These are phyloP conservation scores for Synergus umbraculus DNA, from an alignment of 2,888 invertebrate genomes.

Conservation along the genomic window DNA sequence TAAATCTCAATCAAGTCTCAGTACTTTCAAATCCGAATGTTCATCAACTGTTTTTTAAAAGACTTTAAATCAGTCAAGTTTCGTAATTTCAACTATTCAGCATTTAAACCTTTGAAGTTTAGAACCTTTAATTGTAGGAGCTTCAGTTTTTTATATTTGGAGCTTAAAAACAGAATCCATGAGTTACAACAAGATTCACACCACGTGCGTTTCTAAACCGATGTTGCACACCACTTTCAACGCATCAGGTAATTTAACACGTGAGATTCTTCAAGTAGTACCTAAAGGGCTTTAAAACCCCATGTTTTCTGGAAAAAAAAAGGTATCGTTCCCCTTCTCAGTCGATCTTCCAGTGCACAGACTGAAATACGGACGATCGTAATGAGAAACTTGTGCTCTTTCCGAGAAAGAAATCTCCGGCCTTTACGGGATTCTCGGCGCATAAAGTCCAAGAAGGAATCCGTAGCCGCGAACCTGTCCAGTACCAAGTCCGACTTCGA, in stretches of 20 bases:
- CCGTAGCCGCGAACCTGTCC: slow-evolving; percentile 52
- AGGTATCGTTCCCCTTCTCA: slow-evolving; percentile 33
- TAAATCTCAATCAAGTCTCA: background rate
- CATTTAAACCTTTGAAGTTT: too few relatives aligned
- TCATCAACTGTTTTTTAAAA: background rate
- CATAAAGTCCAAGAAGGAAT: slow-evolving; percentile 64
- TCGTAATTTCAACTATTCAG: background rate
- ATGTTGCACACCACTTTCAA: slow-evolving; percentile 39
- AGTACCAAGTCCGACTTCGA: slow-evolving; percentile 43
- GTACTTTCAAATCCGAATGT: background rate
- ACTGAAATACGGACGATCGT: slow-evolving; percentile 53
- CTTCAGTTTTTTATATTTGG: too few relatives aligned
- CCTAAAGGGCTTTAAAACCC: slow-evolving; percentile 37
- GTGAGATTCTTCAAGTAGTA: slow-evolving; percentile 37
- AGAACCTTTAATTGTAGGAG: too few relatives aligned
- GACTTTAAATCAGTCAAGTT: background rate
- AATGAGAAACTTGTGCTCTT: slow-evolving; percentile 71
- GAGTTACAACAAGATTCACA: slow-evolving; percentile 35
- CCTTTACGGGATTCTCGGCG: slow-evolving; percentile 71
- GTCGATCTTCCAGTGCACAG: slow-evolving; percentile 27
- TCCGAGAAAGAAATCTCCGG: slow-evolving; percentile 74
- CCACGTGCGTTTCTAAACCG: slow-evolving; percentile 32
- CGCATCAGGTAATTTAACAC: slow-evolving; percentile 37
- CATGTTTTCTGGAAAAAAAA: slow-evolving; percentile 33
- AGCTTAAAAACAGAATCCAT: background rate